These are phyloP conservation scores for Microchrysa polita DNA, from an alignment of 2,888 invertebrate genomes.

Conservation along the genomic window DNA sequence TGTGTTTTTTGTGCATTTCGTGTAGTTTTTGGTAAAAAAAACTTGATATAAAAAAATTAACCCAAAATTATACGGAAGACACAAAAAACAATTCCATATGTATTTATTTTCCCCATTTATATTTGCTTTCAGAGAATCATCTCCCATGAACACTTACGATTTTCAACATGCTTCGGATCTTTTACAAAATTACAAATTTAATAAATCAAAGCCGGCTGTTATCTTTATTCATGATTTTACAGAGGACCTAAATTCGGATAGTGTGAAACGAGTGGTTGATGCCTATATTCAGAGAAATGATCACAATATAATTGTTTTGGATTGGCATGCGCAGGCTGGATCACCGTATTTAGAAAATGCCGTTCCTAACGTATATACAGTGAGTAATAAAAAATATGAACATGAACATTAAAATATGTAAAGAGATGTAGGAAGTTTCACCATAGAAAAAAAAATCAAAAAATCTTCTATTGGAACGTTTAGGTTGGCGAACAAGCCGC, in stretches of 20 bases:
- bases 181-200: constrained; percentile 21
- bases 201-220: constrained; percentile 57
- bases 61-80: too few species aligned
- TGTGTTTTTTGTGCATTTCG: too few species aligned
- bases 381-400: constrained; percentile 40
- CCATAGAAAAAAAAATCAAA: too few species aligned
- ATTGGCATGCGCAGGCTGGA: constrained; percentile 58
- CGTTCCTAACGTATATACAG: constrained; percentile 60
- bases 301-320: constrained; percentile 50
- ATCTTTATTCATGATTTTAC: constrained; percentile 67
- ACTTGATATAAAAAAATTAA: too few species aligned
- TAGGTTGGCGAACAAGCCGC: constrained; percentile 55
- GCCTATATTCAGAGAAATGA: constrained; percentile 48
- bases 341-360: constrained; percentile 63
- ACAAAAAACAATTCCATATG: too few species aligned
- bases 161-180: background rate
- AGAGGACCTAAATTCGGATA: constrained; percentile 66
- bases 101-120: too few species aligned
- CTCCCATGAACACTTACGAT: background rate
- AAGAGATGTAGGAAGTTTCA: too few species aligned
- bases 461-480: constrained; percentile 41
- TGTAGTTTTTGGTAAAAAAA: too few species aligned
- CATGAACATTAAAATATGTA: background rate
- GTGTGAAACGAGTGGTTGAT: constrained; percentile 59
- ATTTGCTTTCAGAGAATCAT: background rate